Evolutionary conservation across 2,797 vertebrate genomes (phyloP).

Genomic region (Macrochelys suwanniensis): DNA sequence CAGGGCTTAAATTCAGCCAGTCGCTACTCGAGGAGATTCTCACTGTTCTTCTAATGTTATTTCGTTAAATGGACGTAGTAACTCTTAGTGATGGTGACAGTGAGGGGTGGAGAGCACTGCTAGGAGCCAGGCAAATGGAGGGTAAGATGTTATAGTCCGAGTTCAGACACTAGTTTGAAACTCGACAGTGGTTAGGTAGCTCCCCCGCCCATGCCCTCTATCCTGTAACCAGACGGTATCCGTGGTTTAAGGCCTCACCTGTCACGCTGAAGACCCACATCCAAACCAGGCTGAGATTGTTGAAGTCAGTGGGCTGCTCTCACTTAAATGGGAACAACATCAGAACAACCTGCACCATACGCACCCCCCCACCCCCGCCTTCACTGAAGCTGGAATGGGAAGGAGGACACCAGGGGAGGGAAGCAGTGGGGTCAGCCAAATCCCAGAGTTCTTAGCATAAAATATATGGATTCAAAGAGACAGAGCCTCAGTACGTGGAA

Average conservation of each 20-base stretch:
- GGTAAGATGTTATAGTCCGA: background rate
- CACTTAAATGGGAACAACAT: background rate
- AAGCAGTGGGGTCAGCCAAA: too few species aligned
- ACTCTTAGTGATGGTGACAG: background rate
- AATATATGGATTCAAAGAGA: background rate
- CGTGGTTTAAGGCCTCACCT: background rate
- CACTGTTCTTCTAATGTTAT: background rate
- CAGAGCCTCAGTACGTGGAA: background rate
- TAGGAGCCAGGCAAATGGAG: background rate
- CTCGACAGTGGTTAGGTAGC: fast-evolving
- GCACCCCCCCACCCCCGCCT: fast-evolving
- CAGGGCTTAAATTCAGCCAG: background rate
- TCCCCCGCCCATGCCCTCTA: background rate
- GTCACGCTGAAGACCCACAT: background rate
- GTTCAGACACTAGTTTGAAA: background rate
- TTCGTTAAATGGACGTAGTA: background rate
- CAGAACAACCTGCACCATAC: background rate
- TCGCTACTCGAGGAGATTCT: background rate
- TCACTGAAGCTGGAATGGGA: background rate
- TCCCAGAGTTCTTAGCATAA: background rate
- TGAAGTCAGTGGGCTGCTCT: background rate
- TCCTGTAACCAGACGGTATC: background rate
- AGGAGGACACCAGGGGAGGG: background rate
- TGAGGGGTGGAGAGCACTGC: background rate
- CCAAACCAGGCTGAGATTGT: background rate